Base-by-base conservation (phyloP, 2,888 invertebrate species). In the Oscheius sp. region DNA sequence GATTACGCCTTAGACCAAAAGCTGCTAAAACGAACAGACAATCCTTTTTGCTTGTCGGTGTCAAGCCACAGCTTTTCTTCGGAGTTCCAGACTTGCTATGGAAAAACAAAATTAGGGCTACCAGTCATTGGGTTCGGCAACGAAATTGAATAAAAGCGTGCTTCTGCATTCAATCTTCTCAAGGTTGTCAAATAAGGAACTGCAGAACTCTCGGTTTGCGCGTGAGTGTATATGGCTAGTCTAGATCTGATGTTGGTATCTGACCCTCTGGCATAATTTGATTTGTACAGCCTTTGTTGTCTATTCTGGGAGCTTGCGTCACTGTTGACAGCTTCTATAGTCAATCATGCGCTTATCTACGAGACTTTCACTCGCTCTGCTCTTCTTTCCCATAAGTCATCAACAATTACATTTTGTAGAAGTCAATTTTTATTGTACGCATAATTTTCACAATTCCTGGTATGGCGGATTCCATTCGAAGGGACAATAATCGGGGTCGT, bases 401-500 rank as follows among this genome's bases (percentile, higher is more conserved):
- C 21, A 9, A 21, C 13, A 50, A 48, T 32, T 48, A 33, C 47
- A 48, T 65, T 63, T 65, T 33, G n/a, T 33, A 50, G 47, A 50
- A 2, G 32, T 33, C 35, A 35, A 10, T 37, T 11, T 35, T 35
- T 60, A 63, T 63, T 48, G 3, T 50, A 48, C 63, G 47, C 66
- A 11, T 11, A 48, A 70, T 32, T 13, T 65, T 48, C 62, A 72
- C 48, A 72, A 35, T 42, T 74, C 74, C 33, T 9, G 9, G 33
- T 74, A 74, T 1, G 58, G 58, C 7, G 70, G 68, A 37, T 73
- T 68, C 73, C 77, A 79, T 57, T 79, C 79, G 63, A 72, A 75
- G 11, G 76, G 76, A 50, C 79, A 79, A 53, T 71, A 79, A 71
- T 79, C 79, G 58, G 79, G 79, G 60, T 77, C 77, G 33, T 73